Evolutionary conservation across 2,888 invertebrate genomes (phyloP).

Genomic region (Melanotus villosus): DNA sequence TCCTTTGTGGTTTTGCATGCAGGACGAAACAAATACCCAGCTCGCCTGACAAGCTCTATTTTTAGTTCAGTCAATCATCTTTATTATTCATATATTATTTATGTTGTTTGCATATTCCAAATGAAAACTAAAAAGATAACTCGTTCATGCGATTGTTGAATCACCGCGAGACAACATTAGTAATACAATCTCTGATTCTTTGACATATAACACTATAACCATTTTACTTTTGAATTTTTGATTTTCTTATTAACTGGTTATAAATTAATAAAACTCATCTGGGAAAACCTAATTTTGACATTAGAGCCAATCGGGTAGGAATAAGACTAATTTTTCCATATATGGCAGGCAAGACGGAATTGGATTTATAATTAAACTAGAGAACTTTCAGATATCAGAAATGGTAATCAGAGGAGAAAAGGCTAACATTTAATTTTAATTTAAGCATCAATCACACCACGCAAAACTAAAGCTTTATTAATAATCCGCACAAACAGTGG

Average conservation of each 20-base stretch:
- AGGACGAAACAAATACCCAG: slow-evolving; percentile 17
- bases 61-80: slow-evolving; percentile 25
- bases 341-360: no score
- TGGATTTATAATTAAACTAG: slow-evolving; percentile 14
- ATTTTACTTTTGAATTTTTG: no score
- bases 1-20: slow-evolving; percentile 26
- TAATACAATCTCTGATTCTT: no score
- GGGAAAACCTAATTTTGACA: no score
- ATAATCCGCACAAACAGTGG: slow-evolving; percentile 24
- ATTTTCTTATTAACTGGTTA: no score
- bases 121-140: slow-evolving; percentile 4
- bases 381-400: not conserved
- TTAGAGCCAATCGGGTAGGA: no score
- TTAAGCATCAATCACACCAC: slow-evolving; percentile 28
- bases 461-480: slow-evolving; percentile 19
- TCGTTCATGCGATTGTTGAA: slow-evolving; percentile 1
- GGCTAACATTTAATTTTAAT: slow-evolving; percentile 13
- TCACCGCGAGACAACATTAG: no score
- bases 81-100: slow-evolving; percentile 27
- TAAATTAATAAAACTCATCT: no score
- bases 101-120: slow-evolving; percentile 9
- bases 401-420: slow-evolving; percentile 5
- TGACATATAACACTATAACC: no score
- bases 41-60: slow-evolving; percentile 12
- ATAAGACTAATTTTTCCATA: no score